Base-by-base conservation (phyloP, 2,113 vertebrate species). In the Plecturocebus donacophilus region DNA sequence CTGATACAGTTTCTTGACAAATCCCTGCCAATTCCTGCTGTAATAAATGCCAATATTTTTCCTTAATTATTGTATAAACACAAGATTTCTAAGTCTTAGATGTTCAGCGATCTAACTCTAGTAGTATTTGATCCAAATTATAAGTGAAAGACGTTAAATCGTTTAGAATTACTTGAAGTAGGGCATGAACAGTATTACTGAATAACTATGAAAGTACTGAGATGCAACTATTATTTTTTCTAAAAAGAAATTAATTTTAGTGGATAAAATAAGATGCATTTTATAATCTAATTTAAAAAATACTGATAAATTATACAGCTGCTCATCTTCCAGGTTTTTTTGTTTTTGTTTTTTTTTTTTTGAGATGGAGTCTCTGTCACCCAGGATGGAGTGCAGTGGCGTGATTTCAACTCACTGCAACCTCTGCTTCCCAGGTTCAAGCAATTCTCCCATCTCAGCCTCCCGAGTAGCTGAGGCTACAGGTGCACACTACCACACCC, bases 151-250 rank as follows among this genome's bases (percentile, higher is more conserved):
- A 85, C 27, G n/a, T 92, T 56, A 91, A 68, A 82, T 25, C 52
- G 45, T 88, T 90, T 93, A 87, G 82, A 91, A 83, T 96, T 42
- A 82, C 38, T 82, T 87, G 12, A 83, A 85, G 70, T 58, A 91
- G 40, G 21, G 6, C 75, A 42, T 70, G 45, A 91, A 9, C 9
- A 75, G 58, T 88, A 64, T 75, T 89, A 64, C 80, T 93, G 83
- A 96, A 47, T 80, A 95, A 84, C 19, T 64, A 25, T 58, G 35
- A 82, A 82, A 89, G 17, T 64, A 52, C 2, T 27, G 49, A 94
- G 64, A 81, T 45, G 45, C 42, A 54, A 58, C 45, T 70, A 32
- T 54, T 86, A 56, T 49, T 80, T 86, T 90, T 87, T 21, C 40
- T n/a, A 47, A 64, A 75, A 54, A 61, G 27, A 90, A 85, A 11